Conservation (phyloP, 2,113 vertebrate species). For the Bos taurus region ARS-UCD2.0 NC_037342.1:9948501-9949000, state of each 20-base stretch:
- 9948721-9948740: not conserved
- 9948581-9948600: not conserved
- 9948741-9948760: not conserved
- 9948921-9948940: not conserved
- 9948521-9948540: not conserved
- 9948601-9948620: not conserved
- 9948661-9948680: not conserved
- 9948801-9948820: not conserved
- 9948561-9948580: not conserved
- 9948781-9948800: not conserved
- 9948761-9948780: not conserved
- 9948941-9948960: not conserved
- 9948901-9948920: not conserved
- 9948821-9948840: not conserved
- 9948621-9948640: not conserved
- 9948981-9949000: not conserved
- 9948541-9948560: not conserved
- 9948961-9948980: not conserved
- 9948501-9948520: fast-evolving
- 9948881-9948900: not conserved
- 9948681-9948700: fast-evolving
- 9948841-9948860: not conserved
- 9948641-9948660: not conserved
- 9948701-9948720: not conserved
- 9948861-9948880: not conserved